Conservation (phyloP, 2,113 vertebrate species). For the Microcebus griseorufus region DNA sequence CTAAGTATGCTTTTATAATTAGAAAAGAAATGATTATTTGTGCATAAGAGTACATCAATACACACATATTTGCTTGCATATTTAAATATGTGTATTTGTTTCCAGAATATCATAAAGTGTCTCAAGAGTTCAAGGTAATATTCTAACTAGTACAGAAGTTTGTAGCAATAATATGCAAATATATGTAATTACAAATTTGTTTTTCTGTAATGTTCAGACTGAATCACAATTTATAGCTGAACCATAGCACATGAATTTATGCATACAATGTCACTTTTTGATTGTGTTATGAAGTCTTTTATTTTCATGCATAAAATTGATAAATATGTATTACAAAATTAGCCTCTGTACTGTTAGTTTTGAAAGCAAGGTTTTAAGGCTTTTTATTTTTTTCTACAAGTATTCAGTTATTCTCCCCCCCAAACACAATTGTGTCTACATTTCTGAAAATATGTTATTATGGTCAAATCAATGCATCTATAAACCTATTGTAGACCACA, state of each 20-base stretch:
- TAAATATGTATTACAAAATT: conserved; percentile 59
- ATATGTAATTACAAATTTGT: conserved; percentile 36
- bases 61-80: background rate
- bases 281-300: conserved; percentile 52
- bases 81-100: background rate
- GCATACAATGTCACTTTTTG: conserved; percentile 34
- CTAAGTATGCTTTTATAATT: background rate
- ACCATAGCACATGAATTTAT: conserved; percentile 46
- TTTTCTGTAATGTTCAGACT: conserved; percentile 24
- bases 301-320: conserved; percentile 38
- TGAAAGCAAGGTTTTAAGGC: background rate
- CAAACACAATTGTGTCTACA: background rate
- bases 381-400: background rate
- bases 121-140: background rate
- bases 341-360: background rate
- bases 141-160: background rate
- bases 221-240: conserved; percentile 31
- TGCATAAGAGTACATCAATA: background rate
- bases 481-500: background rate
- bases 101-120: background rate
- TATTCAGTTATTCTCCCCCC: background rate
- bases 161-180: conserved; percentile 27
- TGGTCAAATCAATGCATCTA: background rate
- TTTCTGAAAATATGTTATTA: background rate
- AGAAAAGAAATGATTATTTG: background rate